Evolutionary conservation across 2,888 invertebrate genomes (phyloP).

Genomic region (Spisula solida): DNA sequence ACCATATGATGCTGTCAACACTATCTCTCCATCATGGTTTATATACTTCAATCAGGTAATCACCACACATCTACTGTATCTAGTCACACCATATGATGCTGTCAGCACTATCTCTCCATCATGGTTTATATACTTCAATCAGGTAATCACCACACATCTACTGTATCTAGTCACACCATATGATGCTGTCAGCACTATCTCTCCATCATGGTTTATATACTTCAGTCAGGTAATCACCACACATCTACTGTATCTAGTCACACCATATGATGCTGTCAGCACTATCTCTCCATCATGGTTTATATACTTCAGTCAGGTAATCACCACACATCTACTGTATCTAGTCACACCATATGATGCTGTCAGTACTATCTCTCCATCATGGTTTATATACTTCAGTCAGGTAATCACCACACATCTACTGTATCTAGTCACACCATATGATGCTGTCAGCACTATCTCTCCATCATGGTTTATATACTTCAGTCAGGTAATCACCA

Average conservation of each 20-base stretch:
- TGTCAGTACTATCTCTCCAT: constrained; percentile 84
- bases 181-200: constrained; percentile 89
- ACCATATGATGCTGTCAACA: constrained; percentile 91
- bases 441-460: constrained; percentile 89
- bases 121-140: constrained; percentile 85
- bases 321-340: constrained; percentile 95
- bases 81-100: constrained; percentile 94
- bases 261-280: constrained; percentile 91
- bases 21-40: constrained; percentile 83
- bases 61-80: constrained; percentile 94
- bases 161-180: constrained; percentile 96
- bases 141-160: constrained; percentile 93
- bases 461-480: constrained; percentile 85
- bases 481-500: constrained; percentile 90
- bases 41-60: constrained; percentile 90
- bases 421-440: constrained; percentile 95
- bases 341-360: constrained; percentile 94
- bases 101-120: constrained; percentile 85
- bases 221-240: constrained; percentile 91
- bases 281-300: constrained; percentile 83
- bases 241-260: constrained; percentile 95
- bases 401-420: constrained; percentile 93
- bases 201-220: constrained; percentile 85
- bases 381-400: constrained; percentile 85
- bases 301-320: constrained; percentile 89